Base-by-base conservation (phyloP, 2,888 invertebrate genomes). In the Tribolium freemani region DNA sequence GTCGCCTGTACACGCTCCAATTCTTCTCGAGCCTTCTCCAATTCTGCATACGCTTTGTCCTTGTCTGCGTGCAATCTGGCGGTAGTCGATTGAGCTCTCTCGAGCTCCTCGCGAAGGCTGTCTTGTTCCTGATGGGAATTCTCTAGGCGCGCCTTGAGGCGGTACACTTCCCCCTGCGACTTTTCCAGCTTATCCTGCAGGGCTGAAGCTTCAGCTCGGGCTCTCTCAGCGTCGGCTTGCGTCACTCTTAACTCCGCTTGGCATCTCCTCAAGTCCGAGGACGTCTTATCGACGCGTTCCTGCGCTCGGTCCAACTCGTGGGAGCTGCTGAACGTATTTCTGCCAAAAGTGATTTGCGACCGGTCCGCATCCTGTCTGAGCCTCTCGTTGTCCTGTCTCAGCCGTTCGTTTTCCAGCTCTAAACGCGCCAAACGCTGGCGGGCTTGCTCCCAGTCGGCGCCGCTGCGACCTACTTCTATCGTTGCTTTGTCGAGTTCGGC, bases 121-220 rank as follows among this genome's bases (percentile, higher is more conserved):
- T 96, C 96, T 84, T 96, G 96, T 87, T 97, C 97, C 72, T 95
- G 95, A 89, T 96, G 96, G 86, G 96, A 96, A 88, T 97, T 97
- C 89, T 97, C 97, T 83, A 97, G 89, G 84, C 96, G 94, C 46
- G 97, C 97, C 87, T 97, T 97, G 80, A 97, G 89, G 86, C 97
- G 92, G 84, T 97, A 97, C 44, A 97, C 96, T 87, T 97, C 97
- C 74, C 97, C 97, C 87, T 97, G 97, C 68, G 96, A 95, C 88
- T 96, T 96, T 85, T 97, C 97, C 75, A 97, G 87, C 88, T 97
- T 97, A 83, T 97, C 97, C 85, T 97, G 97, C 71, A 96, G 88
- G 10, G 92, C 93, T 56, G 94, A 91, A 0, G 95, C 93, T 85
- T 96, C 96, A 31, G 92, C 90, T 72, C 94, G 91, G 53, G 95